These are phyloP conservation scores for Arion vulgaris DNA, from an alignment of 1,140 invertebrate species.

Conservation along the genomic window DNA sequence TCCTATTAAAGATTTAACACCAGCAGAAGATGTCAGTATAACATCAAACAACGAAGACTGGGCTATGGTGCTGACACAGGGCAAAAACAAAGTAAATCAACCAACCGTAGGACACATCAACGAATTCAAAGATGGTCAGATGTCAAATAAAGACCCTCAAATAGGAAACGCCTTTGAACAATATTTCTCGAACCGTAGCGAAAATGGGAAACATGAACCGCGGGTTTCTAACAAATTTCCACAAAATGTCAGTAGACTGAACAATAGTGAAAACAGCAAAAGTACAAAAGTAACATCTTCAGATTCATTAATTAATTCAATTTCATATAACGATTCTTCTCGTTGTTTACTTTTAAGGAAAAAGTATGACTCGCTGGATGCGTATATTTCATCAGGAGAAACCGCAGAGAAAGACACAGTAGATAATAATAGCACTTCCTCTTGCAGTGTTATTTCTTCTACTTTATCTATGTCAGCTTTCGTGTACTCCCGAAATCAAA, in stretches of 20 bases:
- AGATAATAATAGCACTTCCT: background rate
- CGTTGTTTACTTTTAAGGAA: background rate
- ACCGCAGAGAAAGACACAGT: background rate
- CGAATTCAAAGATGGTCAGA: background rate
- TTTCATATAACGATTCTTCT: background rate
- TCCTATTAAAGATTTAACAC: background rate
- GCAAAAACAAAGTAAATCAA: background rate
- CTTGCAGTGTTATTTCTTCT: background rate
- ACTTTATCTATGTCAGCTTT: background rate
- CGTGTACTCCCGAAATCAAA: background rate
- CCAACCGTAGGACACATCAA: background rate
- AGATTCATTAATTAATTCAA: background rate
- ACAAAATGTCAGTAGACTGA: background rate
- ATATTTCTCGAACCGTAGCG: no score
- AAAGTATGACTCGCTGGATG: background rate
- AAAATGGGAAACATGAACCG: no score
- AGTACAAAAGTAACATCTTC: background rate
- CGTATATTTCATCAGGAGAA: background rate
- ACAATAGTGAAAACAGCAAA: background rate
- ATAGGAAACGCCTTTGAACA: background rate
- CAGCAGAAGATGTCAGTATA: background rate
- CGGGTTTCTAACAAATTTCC: background rate
- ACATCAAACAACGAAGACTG: background rate
- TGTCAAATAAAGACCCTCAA: background rate
- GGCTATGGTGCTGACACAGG: background rate